A percentile compares a stretch with the other conserved stretches of the same genome.
Evolutionary conservation across 2,113 vertebrate species (phyloP).

Genomic region (Colius striatus): DNA sequence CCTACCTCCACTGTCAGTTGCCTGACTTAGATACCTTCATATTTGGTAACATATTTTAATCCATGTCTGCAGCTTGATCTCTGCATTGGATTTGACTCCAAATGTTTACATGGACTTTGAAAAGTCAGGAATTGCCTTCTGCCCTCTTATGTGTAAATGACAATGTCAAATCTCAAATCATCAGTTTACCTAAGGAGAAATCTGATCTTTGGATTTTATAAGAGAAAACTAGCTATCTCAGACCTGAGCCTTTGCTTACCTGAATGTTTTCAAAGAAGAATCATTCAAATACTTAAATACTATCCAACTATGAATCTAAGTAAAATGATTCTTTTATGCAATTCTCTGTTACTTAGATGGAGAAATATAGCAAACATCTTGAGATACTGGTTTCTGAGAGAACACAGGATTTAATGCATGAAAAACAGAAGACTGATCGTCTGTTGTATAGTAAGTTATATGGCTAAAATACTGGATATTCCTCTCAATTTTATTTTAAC

Average conservation of each 20-base stretch:
- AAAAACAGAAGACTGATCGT: slow-evolving; percentile 86
- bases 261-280: not conserved
- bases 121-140: not conserved
- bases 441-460: slow-evolving; percentile 84
- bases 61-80: not conserved
- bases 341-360: slow-evolving; percentile 78
- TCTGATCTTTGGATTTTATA: not conserved
- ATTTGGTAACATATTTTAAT: not conserved
- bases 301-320: not conserved
- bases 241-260: not conserved
- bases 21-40: not conserved
- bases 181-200: not conserved
- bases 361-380: slow-evolving; percentile 91
- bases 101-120: not conserved
- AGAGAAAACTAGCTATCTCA: not conserved
- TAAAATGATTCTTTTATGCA: not conserved
- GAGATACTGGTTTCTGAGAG: slow-evolving; percentile 86
- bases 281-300: not conserved
- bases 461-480: not conserved
- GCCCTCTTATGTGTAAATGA: not conserved
- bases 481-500: not conserved
- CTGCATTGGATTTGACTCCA: not conserved
- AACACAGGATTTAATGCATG: slow-evolving; percentile 85
- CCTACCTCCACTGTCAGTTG: not conserved
- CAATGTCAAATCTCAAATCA: not conserved